phyloP scores from a whole-genome alignment of 2,797 vertebrate genomes.

The Anabacerthia variegaticeps region DNA sequence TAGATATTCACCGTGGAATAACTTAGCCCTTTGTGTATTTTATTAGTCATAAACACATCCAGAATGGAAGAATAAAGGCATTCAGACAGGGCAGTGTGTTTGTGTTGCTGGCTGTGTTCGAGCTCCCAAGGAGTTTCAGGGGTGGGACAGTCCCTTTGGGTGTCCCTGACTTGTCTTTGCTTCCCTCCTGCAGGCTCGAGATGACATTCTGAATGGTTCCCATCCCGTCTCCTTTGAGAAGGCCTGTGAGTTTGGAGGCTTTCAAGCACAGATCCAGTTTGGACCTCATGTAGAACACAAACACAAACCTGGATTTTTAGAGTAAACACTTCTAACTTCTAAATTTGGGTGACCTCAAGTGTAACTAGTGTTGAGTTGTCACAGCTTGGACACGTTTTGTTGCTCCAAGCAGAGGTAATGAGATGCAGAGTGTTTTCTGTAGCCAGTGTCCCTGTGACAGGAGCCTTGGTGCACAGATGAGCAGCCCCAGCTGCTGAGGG shows the following conservation, averaged over 20 bases:
- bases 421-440: neutral
- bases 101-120: neutral
- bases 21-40: neutral
- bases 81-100: neutral
- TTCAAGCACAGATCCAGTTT: slow-evolving; percentile 99
- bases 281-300: slow-evolving; percentile 97
- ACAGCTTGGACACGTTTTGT: neutral
- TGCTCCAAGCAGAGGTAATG: neutral
- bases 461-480: neutral
- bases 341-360: neutral
- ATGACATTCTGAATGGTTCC: slow-evolving; percentile 98
- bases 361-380: slow-evolving; percentile 1
- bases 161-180: neutral
- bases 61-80: neutral
- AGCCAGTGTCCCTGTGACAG: neutral
- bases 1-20: neutral
- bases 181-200: slow-evolving; percentile 84
- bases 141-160: neutral
- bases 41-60: neutral
- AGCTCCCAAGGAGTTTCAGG: neutral
- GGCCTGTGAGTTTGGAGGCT: slow-evolving; percentile 95
- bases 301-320: slow-evolving; percentile 97
- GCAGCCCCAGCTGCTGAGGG: neutral
- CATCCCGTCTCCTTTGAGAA: slow-evolving; percentile 99
- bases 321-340: slow-evolving; percentile 83